These are phyloP conservation scores for Erythrocercus mccallii DNA, from an alignment of 2,113 vertebrate genomes.

Conservation along the genomic window DNA sequence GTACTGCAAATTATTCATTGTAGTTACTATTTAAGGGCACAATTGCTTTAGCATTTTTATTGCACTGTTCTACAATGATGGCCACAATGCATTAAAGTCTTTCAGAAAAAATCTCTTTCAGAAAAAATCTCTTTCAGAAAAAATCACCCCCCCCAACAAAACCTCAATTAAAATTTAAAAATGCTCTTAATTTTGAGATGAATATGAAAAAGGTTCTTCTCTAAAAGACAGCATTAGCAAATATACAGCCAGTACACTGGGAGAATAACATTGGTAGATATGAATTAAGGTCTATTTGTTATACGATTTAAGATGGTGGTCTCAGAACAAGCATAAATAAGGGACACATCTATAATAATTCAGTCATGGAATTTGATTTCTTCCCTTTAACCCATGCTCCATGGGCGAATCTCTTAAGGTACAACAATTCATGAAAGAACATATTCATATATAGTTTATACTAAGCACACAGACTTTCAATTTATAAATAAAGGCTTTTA, in stretches of 20 bases:
- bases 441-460: neutral
- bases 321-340: neutral
- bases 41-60: neutral
- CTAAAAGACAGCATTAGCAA: neutral
- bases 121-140: neutral
- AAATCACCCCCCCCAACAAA: rapidly evolving
- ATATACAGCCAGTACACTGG: neutral
- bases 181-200: neutral
- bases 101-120: neutral
- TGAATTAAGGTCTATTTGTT: neutral
- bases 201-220: neutral
- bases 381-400: neutral
- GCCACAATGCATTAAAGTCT: neutral
- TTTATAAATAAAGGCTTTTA: neutral
- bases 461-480: neutral
- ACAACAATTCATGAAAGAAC: neutral
- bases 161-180: neutral
- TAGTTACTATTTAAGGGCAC: neutral
- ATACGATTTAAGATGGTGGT: neutral
- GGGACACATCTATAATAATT: neutral
- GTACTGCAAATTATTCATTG: neutral
- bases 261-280: neutral
- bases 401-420: neutral
- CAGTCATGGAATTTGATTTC: neutral
- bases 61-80: neutral